These are phyloP conservation scores for Macrostomum cliftonense DNA, from an alignment of 2,888 invertebrate species.

Conservation along the genomic window DNA sequence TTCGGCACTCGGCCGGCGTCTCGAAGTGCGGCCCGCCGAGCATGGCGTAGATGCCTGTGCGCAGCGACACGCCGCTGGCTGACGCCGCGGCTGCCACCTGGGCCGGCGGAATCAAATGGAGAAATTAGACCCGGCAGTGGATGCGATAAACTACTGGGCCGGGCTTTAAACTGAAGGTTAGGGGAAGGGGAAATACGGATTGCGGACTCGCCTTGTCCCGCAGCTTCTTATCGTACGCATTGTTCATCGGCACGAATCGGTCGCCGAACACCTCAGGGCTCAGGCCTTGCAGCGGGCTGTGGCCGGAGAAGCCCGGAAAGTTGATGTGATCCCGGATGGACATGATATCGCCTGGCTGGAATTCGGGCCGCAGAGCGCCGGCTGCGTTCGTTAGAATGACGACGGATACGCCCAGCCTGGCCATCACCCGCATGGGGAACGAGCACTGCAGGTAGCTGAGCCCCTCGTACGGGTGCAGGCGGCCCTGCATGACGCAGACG, in stretches of 20 bases:
- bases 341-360: slow-evolving; percentile 83
- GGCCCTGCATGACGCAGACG: slow-evolving; percentile 69
- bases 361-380: slow-evolving; percentile 71
- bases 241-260: slow-evolving; percentile 75
- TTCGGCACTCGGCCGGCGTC: slow-evolving; percentile 71
- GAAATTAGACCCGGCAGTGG: no score
- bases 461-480: slow-evolving; percentile 92
- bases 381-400: slow-evolving; percentile 88
- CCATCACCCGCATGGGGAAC: slow-evolving; percentile 88
- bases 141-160: no score
- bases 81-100: background rate
- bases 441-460: slow-evolving; percentile 56
- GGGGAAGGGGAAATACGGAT: no score
- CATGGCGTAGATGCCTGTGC: slow-evolving; percentile 80
- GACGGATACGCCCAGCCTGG: slow-evolving; percentile 66
- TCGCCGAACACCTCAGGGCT: slow-evolving; percentile 51
- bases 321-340: slow-evolving; percentile 89
- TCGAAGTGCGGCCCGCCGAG: slow-evolving; percentile 83
- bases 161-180: no score
- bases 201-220: slow-evolving; percentile 19
- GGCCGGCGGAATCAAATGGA: no score
- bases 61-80: slow-evolving; percentile 19
- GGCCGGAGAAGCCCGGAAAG: slow-evolving; percentile 82
- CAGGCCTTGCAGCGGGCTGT: slow-evolving; percentile 54
- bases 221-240: slow-evolving; percentile 58